These are phyloP conservation scores for Calcarius lapponicus DNA, from an alignment of 2,797 vertebrate genomes.

Conservation along the genomic window DNA sequence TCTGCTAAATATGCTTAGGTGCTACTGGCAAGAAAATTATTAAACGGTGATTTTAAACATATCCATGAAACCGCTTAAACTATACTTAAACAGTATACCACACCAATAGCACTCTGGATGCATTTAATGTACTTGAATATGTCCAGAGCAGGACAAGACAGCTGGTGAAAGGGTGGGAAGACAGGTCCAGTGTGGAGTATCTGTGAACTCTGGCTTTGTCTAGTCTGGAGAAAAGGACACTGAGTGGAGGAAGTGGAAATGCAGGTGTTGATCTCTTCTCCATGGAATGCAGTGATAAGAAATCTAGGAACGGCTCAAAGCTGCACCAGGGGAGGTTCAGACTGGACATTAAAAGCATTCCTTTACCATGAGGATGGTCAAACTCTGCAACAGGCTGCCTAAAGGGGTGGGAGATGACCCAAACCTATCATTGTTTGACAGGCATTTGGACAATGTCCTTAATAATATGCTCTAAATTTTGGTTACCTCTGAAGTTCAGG, in stretches of 20 bases:
- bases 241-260: neutral
- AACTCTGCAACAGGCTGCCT: neutral
- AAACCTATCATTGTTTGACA: neutral
- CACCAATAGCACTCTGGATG: neutral
- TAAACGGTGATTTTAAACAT: neutral
- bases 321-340: neutral
- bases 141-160: neutral
- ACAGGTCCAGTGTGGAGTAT: rapidly evolving
- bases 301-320: rapidly evolving
- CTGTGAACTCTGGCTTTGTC: neutral
- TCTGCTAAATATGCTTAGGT: neutral
- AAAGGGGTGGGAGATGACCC: rapidly evolving
- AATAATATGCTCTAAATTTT: neutral
- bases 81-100: neutral
- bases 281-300: neutral
- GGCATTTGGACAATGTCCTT: neutral
- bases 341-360: neutral
- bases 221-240: neutral
- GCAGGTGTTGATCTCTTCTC: neutral
- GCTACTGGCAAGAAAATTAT: neutral
- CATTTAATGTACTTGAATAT: neutral
- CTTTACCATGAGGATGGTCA: neutral
- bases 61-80: neutral
- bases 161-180: neutral
- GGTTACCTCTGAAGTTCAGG: neutral